Evolutionary conservation across 2,888 invertebrate genomes (phyloP).

Genomic region (Pimpla rufipes): DNA sequence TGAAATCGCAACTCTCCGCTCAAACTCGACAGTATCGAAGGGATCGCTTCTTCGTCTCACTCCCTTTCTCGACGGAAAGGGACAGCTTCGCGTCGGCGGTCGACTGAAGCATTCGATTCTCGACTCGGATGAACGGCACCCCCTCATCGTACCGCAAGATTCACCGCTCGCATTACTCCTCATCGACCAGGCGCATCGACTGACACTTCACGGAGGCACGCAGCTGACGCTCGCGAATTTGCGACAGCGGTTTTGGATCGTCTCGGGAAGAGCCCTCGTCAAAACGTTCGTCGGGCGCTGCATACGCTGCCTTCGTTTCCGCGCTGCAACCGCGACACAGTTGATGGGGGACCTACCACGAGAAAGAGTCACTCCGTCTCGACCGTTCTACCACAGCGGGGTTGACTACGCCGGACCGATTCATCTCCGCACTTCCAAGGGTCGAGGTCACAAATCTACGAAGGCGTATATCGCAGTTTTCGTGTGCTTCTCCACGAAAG

Average conservation of each 20-base stretch:
- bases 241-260: background rate
- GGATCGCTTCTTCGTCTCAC: background rate
- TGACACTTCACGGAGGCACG: background rate
- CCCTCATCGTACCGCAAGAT: background rate
- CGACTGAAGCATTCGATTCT: conserved; percentile 1
- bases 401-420: background rate
- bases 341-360: background rate
- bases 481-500: background rate
- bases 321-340: background rate
- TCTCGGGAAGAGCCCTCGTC: background rate
- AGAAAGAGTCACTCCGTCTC: background rate
- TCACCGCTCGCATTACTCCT: background rate
- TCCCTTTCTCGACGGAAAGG: background rate
- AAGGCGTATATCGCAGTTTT: background rate
- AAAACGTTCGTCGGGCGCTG: background rate
- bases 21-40: background rate
- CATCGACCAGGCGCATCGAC: background rate
- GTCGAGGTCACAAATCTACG: background rate
- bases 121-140: background rate
- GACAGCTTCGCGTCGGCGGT: conserved; percentile 4
- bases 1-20: background rate
- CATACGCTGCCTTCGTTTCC: background rate
- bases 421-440: background rate
- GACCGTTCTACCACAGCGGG: background rate
- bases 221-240: background rate